Conservation (phyloP, 2,888 invertebrate genomes). For the Nephrotoma appendiculata region DNA sequence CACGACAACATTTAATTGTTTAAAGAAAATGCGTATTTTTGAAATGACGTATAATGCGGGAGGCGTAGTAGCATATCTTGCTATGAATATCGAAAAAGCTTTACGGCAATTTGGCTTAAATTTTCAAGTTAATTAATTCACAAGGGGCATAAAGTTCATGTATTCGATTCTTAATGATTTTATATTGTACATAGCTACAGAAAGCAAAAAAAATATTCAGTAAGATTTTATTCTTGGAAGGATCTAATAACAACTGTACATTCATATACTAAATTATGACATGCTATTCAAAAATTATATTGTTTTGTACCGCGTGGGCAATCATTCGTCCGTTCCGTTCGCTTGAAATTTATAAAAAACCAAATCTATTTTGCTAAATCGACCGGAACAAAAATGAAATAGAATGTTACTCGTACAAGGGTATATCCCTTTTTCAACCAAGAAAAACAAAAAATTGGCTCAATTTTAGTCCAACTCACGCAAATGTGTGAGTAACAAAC, state of each 20-base stretch:
- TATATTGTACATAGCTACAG: not conserved
- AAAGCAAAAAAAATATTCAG: not conserved
- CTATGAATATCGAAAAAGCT: not conserved
- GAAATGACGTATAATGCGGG: not conserved
- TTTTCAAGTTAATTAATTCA: not conserved
- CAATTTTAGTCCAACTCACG: too few species aligned
- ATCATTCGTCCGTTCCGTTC: too few species aligned
- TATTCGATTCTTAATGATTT: not conserved
- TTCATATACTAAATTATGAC: not conserved
- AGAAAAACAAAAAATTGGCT: too few species aligned
- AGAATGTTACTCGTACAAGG: too few species aligned
- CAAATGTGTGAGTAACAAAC: too few species aligned
- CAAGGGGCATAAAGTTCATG: not conserved
- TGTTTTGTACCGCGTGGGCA: too few species aligned
- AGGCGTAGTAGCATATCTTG: not conserved
- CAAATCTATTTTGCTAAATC: too few species aligned
- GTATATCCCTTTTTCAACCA: too few species aligned
- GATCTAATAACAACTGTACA: not conserved
- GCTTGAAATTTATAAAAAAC: too few species aligned
- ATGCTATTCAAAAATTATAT: not conserved
- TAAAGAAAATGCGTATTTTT: not conserved
- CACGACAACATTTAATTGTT: not conserved
- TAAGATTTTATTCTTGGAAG: not conserved
- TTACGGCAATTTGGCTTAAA: not conserved
- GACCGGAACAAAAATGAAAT: too few species aligned